Percentiles rank a stretch among this genome's conserved stretches.
phyloP scores from a whole-genome alignment of 2,113 vertebrate genomes.

The Paradisaea rubra region DNA sequence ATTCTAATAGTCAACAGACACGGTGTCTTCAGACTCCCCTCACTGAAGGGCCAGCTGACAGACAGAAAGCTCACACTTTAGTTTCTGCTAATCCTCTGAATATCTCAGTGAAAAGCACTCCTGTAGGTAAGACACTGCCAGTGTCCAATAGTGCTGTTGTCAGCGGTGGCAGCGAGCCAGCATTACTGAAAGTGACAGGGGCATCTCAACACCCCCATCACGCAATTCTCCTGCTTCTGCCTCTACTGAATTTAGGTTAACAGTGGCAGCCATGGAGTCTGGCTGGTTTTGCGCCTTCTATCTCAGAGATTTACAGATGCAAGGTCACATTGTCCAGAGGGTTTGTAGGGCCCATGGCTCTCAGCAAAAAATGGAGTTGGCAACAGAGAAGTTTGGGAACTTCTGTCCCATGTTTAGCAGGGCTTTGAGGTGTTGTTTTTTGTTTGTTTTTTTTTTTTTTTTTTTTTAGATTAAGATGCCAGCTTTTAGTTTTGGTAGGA shows the following conservation, averaged over 20 bases:
- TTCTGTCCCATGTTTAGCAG: background rate
- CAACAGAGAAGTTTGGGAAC: background rate
- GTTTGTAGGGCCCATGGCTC: background rate
- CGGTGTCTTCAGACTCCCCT: background rate
- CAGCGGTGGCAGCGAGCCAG: accelerated
- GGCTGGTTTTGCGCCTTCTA: background rate
- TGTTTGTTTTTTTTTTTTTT: background rate
- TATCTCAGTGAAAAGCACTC: background rate
- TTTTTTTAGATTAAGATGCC: background rate
- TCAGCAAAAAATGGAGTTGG: background rate
- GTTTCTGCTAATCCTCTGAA: background rate
- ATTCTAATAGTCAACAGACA: background rate
- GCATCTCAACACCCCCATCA: background rate
- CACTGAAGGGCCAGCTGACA: background rate
- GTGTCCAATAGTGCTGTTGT: background rate
- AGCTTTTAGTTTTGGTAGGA: background rate
- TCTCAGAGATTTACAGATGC: background rate
- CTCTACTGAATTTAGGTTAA: background rate
- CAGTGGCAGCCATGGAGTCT: background rate
- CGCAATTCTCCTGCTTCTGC: background rate
- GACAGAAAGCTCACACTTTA: background rate
- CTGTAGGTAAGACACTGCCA: background rate
- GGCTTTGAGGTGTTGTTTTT: background rate
- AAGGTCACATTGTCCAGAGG: background rate
- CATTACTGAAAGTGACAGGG: background rate